Evolutionary conservation across 2,888 invertebrate genomes (phyloP).

Genomic region (Cryptosula pallasiana): DNA sequence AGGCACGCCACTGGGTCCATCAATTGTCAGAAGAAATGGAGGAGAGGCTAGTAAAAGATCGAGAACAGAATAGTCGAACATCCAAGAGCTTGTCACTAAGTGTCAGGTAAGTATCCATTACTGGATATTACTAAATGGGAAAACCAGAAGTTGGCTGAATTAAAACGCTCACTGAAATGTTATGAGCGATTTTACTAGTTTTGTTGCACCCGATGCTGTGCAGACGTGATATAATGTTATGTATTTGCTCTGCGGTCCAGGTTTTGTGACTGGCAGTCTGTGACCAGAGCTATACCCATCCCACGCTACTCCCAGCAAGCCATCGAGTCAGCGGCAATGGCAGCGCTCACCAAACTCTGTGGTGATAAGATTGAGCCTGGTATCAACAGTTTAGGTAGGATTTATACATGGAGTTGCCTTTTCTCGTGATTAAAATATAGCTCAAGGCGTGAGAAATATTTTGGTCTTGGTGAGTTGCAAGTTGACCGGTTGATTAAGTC

Average conservation of each 20-base stretch:
- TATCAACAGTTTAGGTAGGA: slow-evolving; percentile 4
- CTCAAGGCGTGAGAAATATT: too few relatives aligned
- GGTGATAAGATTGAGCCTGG: background rate
- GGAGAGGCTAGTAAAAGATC: slow-evolving; percentile 75
- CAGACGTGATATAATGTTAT: too few relatives aligned
- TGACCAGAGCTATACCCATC: slow-evolving; percentile 1
- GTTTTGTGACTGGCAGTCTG: background rate
- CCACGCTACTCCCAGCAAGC: background rate
- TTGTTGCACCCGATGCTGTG: too few relatives aligned
- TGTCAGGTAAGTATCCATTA: background rate
- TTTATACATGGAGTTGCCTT: too few relatives aligned
- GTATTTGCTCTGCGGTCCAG: too few relatives aligned
- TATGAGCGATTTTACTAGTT: too few relatives aligned
- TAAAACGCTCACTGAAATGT: too few relatives aligned
- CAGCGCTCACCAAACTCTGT: slow-evolving; percentile 6
- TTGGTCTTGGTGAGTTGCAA: too few relatives aligned
- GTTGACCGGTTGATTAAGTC: too few relatives aligned
- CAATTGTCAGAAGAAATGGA: slow-evolving; percentile 76
- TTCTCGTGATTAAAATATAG: too few relatives aligned
- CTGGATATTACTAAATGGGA: too few relatives aligned
- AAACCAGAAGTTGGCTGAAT: too few relatives aligned
- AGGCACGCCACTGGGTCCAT: slow-evolving; percentile 68
- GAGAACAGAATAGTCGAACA: slow-evolving; percentile 27
- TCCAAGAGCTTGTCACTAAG: background rate
- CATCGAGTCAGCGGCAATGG: slow-evolving; percentile 2